Conservation (phyloP, 2,113 vertebrate species). For the Phaethornis superciliosus region DNA sequence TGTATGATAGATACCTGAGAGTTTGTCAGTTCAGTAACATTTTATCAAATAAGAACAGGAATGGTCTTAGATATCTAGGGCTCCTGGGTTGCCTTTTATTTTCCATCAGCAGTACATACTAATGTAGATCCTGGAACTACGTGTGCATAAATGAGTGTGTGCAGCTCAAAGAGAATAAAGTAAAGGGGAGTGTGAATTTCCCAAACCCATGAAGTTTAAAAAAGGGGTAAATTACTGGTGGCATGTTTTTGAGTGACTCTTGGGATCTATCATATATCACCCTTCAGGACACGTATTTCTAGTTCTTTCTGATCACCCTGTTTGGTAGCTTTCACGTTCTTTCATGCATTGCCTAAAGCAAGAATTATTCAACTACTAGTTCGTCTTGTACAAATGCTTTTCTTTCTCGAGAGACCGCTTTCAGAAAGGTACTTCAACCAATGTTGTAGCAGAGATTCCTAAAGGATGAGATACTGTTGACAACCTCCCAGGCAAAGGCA, state of each 20-base stretch:
- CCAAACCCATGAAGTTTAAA: background rate
- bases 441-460: slow-evolving; percentile 6
- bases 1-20: background rate
- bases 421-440: background rate
- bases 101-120: background rate
- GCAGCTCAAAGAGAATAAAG: background rate
- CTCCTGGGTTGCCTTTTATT: background rate
- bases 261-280: background rate
- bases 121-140: background rate
- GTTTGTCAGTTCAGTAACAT: background rate
- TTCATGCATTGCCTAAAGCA: slow-evolving; percentile 36
- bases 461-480: background rate
- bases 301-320: slow-evolving; percentile 51
- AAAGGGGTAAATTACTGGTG: background rate
- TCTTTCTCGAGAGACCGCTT: slow-evolving; percentile 10
- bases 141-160: background rate
- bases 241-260: background rate
- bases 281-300: slow-evolving; percentile 14
- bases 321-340: slow-evolving; percentile 41
- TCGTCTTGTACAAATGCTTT: slow-evolving; percentile 18
- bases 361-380: slow-evolving; percentile 44
- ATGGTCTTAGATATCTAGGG: background rate
- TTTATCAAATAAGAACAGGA: background rate
- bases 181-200: background rate
- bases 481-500: background rate